A percentile compares a stretch with the other conserved stretches of the same genome.
Evolutionary conservation across 2,113 vertebrate species (phyloP).

Genomic region (Heterocephalus glaber): DNA sequence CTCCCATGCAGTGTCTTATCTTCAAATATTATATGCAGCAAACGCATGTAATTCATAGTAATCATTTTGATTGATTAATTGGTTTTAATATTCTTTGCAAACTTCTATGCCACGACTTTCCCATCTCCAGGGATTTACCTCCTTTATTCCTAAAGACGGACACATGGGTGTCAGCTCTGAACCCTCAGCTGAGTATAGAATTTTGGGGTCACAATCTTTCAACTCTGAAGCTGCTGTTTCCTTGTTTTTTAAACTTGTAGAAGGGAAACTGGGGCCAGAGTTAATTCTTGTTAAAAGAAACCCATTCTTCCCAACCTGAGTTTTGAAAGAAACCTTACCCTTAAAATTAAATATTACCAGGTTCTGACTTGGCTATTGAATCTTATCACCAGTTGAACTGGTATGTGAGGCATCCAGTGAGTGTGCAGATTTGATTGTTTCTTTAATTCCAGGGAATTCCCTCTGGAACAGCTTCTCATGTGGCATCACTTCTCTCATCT

Average conservation of each 20-base stretch:
- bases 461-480: accelerated
- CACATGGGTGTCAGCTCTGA: accelerated
- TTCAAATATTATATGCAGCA: neutral
- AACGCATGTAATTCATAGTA: neutral
- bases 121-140: neutral
- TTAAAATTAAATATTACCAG: neutral
- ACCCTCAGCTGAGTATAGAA: neutral
- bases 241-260: neutral
- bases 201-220: neutral
- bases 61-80: neutral
- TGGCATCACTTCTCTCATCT: accelerated
- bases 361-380: neutral
- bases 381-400: neutral
- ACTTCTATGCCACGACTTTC: neutral
- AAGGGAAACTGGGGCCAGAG: neutral
- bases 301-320: neutral
- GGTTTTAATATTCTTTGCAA: neutral
- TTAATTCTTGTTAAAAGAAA: neutral
- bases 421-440: neutral
- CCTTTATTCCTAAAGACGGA: neutral
- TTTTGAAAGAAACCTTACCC: neutral
- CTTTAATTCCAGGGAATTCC: neutral
- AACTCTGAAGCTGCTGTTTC: neutral
- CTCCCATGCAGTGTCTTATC: neutral
- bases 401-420: accelerated